Evolutionary conservation across 1,140 invertebrate genomes (phyloP).

Genomic region (Tetramorium alpestre): DNA sequence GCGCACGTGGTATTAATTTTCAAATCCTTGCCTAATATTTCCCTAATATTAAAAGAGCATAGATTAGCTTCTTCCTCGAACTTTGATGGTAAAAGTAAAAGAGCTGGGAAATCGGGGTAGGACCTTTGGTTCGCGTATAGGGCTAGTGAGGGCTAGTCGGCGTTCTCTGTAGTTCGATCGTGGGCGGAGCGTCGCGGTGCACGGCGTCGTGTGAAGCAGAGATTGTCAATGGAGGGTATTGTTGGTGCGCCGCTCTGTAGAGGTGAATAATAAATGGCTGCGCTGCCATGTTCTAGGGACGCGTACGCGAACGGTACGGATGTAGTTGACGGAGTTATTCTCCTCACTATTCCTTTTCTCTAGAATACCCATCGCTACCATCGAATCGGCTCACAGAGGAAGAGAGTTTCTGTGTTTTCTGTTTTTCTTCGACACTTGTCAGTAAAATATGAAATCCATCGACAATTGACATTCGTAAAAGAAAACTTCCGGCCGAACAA

Average conservation of each 20-base stretch:
- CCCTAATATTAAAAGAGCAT: background rate
- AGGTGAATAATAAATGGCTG: conserved; percentile 83
- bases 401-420: background rate
- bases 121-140: background rate
- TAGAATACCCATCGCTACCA: conserved; percentile 32
- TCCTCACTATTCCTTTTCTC: conserved; percentile 15
- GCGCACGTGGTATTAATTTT: background rate
- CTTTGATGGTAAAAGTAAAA: conserved; percentile 18
- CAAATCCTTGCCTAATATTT: conserved; percentile 8
- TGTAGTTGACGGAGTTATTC: conserved; percentile 21
- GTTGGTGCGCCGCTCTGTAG: conserved; percentile 72
- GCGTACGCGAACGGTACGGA: conserved; percentile 52
- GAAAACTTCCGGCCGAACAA: background rate
- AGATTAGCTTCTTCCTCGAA: conserved; percentile 8
- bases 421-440: conserved; percentile 24
- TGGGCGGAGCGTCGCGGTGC: conserved; percentile 83
- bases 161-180: conserved; percentile 82
- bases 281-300: conserved; percentile 67
- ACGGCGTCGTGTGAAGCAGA: conserved; percentile 82
- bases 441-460: conserved; percentile 37
- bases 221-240: conserved; percentile 84
- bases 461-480: background rate
- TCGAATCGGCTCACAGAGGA: background rate
- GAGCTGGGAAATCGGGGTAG: conserved; percentile 8
- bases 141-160: conserved; percentile 69